Evolutionary conservation across 1,140 invertebrate genomes (phyloP), one percentile per base, ranked within the genome.

Genomic region (Cydia amplana): DNA sequence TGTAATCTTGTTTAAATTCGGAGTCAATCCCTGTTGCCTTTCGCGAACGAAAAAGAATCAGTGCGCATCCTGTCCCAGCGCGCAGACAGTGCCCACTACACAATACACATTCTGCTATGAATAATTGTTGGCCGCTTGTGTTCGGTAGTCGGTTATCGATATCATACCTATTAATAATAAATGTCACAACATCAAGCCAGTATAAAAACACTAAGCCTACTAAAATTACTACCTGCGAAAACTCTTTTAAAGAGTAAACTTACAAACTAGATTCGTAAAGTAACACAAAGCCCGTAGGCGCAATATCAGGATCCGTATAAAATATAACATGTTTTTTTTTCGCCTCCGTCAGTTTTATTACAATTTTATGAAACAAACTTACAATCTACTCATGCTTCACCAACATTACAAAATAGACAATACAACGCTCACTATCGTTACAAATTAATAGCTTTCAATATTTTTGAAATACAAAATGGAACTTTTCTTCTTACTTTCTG

Each of bases 181-280:
- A 92, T 93, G 90, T 93, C 92, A 93, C 93, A 93, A 93, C 93
- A 93, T 93, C 93, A 93, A 93, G 93, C 93, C 88, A 85, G 93
- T 93, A 93, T 93, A 93, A 93, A 93, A 93, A 93, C 92, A 93
- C 92, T 93, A 93, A 93, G 93, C 93, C 91, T 93, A 93, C 90
- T 92, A 93, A 90, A 91, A 86, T 90, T 93, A 93, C 92, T 93
- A 93, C 90, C 89, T 93, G 91, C 92, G 89, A 92, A 93, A 91
- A 90, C 93, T 93, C 93, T 93, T 93, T 93, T 89, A 88, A 93
- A 93, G 93, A 93, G 93, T 83, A 88, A 91, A 92, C 93, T 93
- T 93, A 93, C 88, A 85, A 64, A 76, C 93, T 93, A 93, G 74
- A 78, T 90, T 93, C 90, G 90, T 92, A 92, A 93, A 91, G 87